These are phyloP conservation scores for Zoroaster sp. DNA, from an alignment of 53 echinoderm and acorn worm species.

Conservation along the genomic window DNA sequence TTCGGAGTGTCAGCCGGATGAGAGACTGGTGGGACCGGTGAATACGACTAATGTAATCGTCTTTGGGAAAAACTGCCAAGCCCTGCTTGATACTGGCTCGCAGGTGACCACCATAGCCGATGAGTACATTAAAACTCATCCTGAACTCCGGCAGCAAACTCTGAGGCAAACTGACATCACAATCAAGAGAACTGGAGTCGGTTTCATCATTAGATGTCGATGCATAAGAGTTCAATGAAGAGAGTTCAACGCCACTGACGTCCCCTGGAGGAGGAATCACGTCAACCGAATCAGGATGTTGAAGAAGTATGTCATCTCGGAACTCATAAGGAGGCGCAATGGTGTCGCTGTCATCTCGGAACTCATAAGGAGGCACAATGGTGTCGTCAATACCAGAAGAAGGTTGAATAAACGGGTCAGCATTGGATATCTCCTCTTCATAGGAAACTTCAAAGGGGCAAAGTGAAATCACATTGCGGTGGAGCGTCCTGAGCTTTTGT, in stretches of 20 bases:
- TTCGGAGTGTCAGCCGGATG: neutral
- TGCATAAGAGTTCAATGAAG: no score
- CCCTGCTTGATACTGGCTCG: conserved; percentile 10
- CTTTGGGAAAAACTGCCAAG: neutral
- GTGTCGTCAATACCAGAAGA: neutral
- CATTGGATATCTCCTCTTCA: neutral
- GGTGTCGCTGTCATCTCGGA: neutral
- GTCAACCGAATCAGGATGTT: neutral
- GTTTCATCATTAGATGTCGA: neutral
- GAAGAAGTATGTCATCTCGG: neutral
- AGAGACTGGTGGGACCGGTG: neutral
- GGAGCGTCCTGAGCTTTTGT: neutral
- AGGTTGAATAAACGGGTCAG: neutral
- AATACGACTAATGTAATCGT: neutral
- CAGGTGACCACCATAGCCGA: conserved; percentile 23
- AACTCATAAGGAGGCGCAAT: neutral
- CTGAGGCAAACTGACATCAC: neutral
- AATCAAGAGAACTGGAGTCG: neutral
- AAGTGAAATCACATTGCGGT: neutral
- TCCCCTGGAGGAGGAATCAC: neutral
- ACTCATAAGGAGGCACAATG: neutral
- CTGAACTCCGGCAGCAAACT: neutral
- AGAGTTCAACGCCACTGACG: neutral
- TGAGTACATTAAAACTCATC: neutral
- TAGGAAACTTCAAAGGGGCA: neutral